A percentile compares a stretch with the other conserved stretches of the same genome.
phyloP scores from a whole-genome alignment of 2,888 invertebrate species.

The Mongoloraphidia duomilia region DNA sequence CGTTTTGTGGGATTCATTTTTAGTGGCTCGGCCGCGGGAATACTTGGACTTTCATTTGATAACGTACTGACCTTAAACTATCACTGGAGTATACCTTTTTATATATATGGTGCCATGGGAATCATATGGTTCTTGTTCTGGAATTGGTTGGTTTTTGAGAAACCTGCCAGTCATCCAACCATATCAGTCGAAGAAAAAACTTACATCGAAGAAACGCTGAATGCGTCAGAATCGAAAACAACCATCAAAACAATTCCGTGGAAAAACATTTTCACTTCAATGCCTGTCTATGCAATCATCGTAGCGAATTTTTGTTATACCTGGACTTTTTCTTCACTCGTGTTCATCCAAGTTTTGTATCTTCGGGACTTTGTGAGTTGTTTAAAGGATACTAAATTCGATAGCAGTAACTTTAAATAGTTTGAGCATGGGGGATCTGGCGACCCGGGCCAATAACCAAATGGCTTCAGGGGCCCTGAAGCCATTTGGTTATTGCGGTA shows the following conservation, averaged over 20 bases:
- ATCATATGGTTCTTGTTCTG: slow-evolving; percentile 51
- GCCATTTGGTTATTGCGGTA: too few species aligned
- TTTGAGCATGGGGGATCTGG: too few species aligned
- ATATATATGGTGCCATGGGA: slow-evolving; percentile 86
- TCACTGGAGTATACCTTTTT: slow-evolving; percentile 89
- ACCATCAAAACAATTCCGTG: slow-evolving; percentile 80
- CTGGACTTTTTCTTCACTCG: slow-evolving; percentile 96
- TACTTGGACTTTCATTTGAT: slow-evolving; percentile 92
- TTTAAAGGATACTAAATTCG: too few species aligned
- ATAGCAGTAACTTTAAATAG: too few species aligned
- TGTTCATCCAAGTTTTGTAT: slow-evolving; percentile 89
- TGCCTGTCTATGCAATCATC: slow-evolving; percentile 97
- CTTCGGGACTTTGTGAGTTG: slow-evolving; percentile 73
- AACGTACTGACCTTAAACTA: slow-evolving; percentile 76
- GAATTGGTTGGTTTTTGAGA: slow-evolving; percentile 63
- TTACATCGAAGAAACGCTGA: slow-evolving; percentile 90
- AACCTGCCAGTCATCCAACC: slow-evolving; percentile 85
- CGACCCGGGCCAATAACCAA: too few species aligned
- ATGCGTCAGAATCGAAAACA: slow-evolving; percentile 55
- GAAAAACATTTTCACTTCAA: slow-evolving; percentile 83
- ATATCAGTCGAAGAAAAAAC: slow-evolving; percentile 81
- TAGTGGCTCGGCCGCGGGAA: slow-evolving; percentile 96
- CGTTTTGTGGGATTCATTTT: slow-evolving; percentile 95
- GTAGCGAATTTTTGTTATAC: slow-evolving; percentile 99
- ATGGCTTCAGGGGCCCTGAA: too few species aligned